These are phyloP conservation scores for Antrozous pallidus DNA, from an alignment of 2,797 vertebrate species.

Conservation along the genomic window DNA sequence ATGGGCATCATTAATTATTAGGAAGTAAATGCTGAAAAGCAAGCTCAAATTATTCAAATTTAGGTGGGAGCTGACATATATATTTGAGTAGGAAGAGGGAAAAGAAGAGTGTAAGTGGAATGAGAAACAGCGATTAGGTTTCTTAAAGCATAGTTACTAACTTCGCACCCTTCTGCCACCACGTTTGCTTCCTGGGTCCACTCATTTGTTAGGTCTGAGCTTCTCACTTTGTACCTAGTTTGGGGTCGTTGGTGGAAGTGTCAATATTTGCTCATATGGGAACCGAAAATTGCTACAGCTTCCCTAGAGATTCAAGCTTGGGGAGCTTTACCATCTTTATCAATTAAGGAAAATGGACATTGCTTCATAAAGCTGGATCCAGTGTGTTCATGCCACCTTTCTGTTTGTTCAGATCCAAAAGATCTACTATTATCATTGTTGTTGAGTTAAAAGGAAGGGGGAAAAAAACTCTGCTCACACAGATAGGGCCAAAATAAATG, in stretches of 20 bases:
- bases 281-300: background rate
- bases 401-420: background rate
- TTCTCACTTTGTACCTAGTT: slow-evolving; percentile 1
- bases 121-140: slow-evolving; percentile 3
- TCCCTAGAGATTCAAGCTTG: background rate
- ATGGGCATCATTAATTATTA: background rate
- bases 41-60: slow-evolving; percentile 13
- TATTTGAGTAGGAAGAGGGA: background rate
- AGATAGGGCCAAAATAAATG: background rate
- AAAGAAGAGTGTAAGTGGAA: background rate
- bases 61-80: background rate
- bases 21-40: background rate
- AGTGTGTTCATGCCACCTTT: background rate
- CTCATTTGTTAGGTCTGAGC: background rate
- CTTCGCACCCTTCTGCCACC: background rate
- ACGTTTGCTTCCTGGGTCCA: background rate
- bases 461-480: background rate
- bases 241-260: background rate
- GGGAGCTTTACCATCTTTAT: background rate
- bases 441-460: background rate
- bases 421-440: background rate
- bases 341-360: background rate
- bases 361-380: background rate
- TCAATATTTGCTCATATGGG: background rate
- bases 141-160: background rate